A percentile compares a stretch with the other conserved stretches of the same genome.
Evolutionary conservation across 2,113 vertebrate genomes (phyloP).

Genomic region (Sminthopsis crassicaudata): DNA sequence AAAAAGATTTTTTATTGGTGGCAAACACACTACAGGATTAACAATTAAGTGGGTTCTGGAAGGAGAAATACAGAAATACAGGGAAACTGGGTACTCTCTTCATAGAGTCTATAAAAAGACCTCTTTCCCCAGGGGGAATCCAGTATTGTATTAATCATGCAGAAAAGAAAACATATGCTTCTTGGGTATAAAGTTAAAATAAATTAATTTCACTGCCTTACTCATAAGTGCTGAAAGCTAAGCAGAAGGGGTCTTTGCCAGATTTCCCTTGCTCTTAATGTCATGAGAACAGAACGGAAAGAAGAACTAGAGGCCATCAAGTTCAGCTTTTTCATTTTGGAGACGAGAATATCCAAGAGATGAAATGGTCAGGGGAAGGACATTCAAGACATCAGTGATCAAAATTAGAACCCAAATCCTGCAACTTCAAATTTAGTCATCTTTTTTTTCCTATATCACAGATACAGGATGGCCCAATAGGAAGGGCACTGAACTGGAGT

Average conservation of each 20-base stretch:
- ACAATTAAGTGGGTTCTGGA: slow-evolving; percentile 75
- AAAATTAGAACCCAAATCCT: not conserved
- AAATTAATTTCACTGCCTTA: slow-evolving; percentile 77
- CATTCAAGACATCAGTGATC: not conserved
- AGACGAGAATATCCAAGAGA: not conserved
- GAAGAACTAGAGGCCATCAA: not conserved
- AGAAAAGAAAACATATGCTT: slow-evolving; percentile 75
- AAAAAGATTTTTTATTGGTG: slow-evolving; percentile 78
- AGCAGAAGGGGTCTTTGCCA: slow-evolving; percentile 65
- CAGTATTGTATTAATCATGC: slow-evolving; percentile 75
- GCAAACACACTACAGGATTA: slow-evolving; percentile 75
- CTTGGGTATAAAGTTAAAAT: slow-evolving; percentile 77
- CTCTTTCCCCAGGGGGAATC: slow-evolving; percentile 72
- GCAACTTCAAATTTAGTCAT: not conserved
- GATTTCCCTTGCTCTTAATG: slow-evolving; percentile 57
- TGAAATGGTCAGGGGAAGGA: not conserved
- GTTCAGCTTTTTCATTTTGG: not conserved
- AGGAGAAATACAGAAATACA: slow-evolving; percentile 72
- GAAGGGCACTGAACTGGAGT: not conserved
- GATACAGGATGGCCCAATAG: not conserved
- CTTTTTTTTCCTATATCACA: not conserved
- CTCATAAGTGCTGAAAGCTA: slow-evolving; percentile 68
- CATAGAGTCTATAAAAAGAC: slow-evolving; percentile 69
- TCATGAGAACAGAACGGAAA: not conserved
- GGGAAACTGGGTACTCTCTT: slow-evolving; percentile 78